Evolutionary conservation across 2,113 vertebrate genomes (phyloP).

Genomic region (Lophura nycthemera): DNA sequence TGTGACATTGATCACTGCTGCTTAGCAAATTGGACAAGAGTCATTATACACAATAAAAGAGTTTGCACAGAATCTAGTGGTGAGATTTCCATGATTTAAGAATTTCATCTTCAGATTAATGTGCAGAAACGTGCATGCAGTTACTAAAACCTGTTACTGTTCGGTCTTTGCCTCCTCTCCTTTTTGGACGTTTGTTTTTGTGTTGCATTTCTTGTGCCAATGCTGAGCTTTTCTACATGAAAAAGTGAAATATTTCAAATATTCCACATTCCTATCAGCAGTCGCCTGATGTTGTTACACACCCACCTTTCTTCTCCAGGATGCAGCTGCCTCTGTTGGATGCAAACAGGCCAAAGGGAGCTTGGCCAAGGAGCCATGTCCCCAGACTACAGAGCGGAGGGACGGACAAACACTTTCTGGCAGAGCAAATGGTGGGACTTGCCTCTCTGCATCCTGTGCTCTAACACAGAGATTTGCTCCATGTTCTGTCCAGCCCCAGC

Average conservation of each 20-base stretch:
- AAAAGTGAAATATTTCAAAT: constrained; percentile 19
- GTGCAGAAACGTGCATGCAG: neutral
- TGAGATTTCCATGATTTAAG: neutral
- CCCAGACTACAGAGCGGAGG: accelerated
- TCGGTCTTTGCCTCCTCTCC: neutral
- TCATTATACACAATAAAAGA: neutral
- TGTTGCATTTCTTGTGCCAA: neutral
- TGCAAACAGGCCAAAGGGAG: neutral
- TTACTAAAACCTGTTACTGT: neutral
- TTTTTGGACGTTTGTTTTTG: neutral
- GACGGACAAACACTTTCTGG: neutral
- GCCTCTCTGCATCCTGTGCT: neutral
- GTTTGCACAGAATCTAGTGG: neutral
- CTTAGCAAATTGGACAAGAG: constrained; percentile 43
- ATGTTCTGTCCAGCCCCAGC: neutral
- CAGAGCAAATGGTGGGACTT: neutral
- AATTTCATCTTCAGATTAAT: neutral
- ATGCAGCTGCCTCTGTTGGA: neutral
- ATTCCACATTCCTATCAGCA: constrained; percentile 19
- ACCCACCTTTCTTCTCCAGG: neutral
- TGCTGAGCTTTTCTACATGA: neutral
- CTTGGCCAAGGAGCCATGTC: neutral
- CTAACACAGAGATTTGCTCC: neutral
- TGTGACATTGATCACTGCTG: constrained; percentile 14
- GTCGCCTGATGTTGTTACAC: neutral